Evolutionary conservation across 2,797 vertebrate species (phyloP).

Genomic region (Propithecus perrieri): DNA sequence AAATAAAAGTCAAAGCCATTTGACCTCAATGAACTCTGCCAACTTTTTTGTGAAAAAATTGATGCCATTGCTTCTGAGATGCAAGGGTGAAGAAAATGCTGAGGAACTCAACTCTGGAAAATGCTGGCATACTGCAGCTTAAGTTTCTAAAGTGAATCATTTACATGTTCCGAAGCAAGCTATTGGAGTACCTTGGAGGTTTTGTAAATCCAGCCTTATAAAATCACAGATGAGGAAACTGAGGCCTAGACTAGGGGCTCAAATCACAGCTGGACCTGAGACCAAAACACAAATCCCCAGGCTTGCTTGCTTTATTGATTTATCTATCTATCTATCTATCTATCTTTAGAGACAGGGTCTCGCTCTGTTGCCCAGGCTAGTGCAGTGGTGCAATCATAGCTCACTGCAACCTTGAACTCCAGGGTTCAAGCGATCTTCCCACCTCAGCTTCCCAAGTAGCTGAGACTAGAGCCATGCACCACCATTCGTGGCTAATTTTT

Average conservation of each 20-base stretch:
- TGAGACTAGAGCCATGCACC: too few species aligned
- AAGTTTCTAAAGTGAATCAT: neutral
- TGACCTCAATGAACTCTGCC: neutral
- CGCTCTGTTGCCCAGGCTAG: neutral
- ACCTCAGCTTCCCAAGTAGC: too few species aligned
- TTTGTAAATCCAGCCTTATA: neutral
- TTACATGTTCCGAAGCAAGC: neutral
- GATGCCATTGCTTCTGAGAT: neutral
- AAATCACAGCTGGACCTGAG: neutral
- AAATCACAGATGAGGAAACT: neutral
- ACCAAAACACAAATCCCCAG: neutral
- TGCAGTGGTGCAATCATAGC: too few species aligned
- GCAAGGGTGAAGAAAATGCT: neutral
- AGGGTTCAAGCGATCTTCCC: too few species aligned
- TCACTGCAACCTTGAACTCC: too few species aligned
- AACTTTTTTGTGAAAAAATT: constrained; percentile 4
- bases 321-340: too few species aligned
- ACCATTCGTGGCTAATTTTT: too few species aligned
- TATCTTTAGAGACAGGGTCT: neutral
- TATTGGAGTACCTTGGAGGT: neutral
- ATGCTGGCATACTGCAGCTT: neutral
- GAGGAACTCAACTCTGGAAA: neutral
- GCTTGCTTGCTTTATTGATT: neutral
- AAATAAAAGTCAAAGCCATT: neutral
- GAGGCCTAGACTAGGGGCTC: neutral